Conservation (phyloP, 2,888 invertebrate species). For the Conistra vaccinii region DNA sequence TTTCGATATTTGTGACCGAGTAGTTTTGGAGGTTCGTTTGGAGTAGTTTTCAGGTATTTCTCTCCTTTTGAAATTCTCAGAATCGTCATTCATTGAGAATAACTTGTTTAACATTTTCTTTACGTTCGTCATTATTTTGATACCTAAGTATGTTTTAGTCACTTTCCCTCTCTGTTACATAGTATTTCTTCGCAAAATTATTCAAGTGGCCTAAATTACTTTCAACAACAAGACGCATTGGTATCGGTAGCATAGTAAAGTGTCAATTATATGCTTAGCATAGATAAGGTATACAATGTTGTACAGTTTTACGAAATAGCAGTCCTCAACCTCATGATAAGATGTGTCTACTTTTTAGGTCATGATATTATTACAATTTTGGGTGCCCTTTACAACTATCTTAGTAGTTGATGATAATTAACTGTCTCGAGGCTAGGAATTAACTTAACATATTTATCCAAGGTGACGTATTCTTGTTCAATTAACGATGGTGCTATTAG, state of each 20-base stretch:
- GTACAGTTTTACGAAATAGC: conserved; percentile 10
- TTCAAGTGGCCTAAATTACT: conserved; percentile 41
- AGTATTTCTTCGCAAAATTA: conserved; percentile 8
- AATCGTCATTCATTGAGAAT: conserved; percentile 3
- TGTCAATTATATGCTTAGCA: conserved; percentile 31
- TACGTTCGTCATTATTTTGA: not conserved
- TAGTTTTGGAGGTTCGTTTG: conserved; percentile 2
- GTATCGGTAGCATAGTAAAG: conserved; percentile 22
- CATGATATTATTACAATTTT: conserved; percentile 14
- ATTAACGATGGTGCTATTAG: not conserved
- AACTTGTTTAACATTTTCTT: not conserved
- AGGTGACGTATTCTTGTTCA: not conserved
- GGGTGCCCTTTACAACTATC: conserved; percentile 1
- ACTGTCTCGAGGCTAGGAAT: conserved; percentile 1
- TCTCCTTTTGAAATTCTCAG: not conserved
- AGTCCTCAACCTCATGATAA: conserved; percentile 38
- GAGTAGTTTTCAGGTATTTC: not conserved
- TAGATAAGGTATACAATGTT: conserved; percentile 46
- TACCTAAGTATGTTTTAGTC: not conserved
- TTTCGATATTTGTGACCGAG: conserved; percentile 27
- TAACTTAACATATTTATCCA: not conserved
- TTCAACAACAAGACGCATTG: conserved; percentile 15
- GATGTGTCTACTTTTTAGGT: conserved; percentile 31
- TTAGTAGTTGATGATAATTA: not conserved
- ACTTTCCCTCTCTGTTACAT: not conserved